Percentiles rank a stretch among this genome's conserved stretches.
phyloP scores from a whole-genome alignment of 2,888 invertebrate species.

The Furcula furcula region DNA sequence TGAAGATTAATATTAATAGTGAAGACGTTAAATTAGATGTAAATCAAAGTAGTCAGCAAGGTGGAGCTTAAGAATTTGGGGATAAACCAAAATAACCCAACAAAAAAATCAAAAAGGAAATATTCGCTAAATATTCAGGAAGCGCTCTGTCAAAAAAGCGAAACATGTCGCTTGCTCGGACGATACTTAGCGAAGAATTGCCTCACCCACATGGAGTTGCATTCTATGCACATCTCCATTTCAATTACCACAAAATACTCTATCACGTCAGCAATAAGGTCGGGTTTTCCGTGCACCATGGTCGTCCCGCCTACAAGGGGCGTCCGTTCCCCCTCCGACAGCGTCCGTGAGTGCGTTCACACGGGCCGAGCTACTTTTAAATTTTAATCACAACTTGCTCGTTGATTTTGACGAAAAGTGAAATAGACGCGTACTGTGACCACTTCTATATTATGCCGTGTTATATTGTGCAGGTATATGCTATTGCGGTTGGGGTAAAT shows the following conservation, averaged over 20 bases:
- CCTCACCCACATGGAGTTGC: constrained; percentile 64
- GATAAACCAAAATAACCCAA: too few relatives aligned
- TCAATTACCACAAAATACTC: constrained; percentile 18
- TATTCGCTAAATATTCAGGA: constrained; percentile 12
- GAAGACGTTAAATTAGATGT: too few relatives aligned
- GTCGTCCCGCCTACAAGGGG: constrained; percentile 75
- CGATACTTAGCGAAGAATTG: constrained; percentile 68
- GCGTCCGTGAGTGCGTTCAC: constrained; percentile 65
- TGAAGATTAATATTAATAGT: too few relatives aligned
- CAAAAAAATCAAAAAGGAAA: neutral
- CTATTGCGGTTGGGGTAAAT: constrained; percentile 21
- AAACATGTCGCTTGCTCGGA: constrained; percentile 57
- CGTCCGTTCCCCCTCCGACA: constrained; percentile 67
- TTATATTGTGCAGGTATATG: constrained; percentile 24
- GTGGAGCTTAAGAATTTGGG: too few relatives aligned
- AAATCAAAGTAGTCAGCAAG: too few relatives aligned
- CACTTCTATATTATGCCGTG: constrained; percentile 43
- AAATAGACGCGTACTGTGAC: constrained; percentile 54
- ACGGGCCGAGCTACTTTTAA: constrained; percentile 70
- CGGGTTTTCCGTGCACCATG: constrained; percentile 23
- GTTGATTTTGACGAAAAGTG: constrained; percentile 71
- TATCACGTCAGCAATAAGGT: constrained; percentile 27
- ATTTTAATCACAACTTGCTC: constrained; percentile 73
- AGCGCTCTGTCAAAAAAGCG: constrained; percentile 51
- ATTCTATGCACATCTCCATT: constrained; percentile 54